These are phyloP conservation scores for Alligator sinensis DNA, from an alignment of 2,113 vertebrate genomes.

Conservation along the genomic window DNA sequence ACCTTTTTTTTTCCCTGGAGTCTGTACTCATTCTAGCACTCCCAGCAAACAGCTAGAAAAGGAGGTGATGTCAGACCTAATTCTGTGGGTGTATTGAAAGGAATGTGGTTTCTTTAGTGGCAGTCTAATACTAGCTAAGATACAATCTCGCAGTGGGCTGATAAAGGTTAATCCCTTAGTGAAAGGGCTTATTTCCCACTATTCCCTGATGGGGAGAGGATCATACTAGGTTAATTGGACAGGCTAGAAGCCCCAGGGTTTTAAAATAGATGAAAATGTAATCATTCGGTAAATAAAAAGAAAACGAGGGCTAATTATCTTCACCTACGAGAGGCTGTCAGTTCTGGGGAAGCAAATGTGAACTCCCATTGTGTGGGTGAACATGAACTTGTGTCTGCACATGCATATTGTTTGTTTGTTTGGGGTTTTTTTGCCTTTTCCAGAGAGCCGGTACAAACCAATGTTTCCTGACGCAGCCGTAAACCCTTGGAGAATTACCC, in stretches of 20 bases:
- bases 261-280: constrained; percentile 38
- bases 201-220: not conserved
- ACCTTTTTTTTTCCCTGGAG: not conserved
- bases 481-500: constrained; percentile 23
- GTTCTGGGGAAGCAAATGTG: constrained; percentile 48
- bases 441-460: not conserved
- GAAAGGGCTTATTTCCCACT: not conserved
- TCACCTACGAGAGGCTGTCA: constrained; percentile 4
- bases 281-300: not conserved
- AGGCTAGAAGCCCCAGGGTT: constrained; percentile 12
- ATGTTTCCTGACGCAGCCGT: not conserved
- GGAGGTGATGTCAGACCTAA: not conserved
- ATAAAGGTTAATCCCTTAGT: not conserved
- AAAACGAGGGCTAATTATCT: constrained; percentile 54
- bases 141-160: accelerated
- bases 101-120: accelerated
- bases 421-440: constrained; percentile 32
- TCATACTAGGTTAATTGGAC: constrained; percentile 7
- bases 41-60: not conserved
- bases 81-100: accelerated
- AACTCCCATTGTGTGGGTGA: not conserved
- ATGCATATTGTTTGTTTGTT: accelerated
- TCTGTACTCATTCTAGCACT: not conserved
- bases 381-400: no score
- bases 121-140: not conserved